phyloP scores from a whole-genome alignment of 2,888 invertebrate genomes.

The Acrobasis repandana region DNA sequence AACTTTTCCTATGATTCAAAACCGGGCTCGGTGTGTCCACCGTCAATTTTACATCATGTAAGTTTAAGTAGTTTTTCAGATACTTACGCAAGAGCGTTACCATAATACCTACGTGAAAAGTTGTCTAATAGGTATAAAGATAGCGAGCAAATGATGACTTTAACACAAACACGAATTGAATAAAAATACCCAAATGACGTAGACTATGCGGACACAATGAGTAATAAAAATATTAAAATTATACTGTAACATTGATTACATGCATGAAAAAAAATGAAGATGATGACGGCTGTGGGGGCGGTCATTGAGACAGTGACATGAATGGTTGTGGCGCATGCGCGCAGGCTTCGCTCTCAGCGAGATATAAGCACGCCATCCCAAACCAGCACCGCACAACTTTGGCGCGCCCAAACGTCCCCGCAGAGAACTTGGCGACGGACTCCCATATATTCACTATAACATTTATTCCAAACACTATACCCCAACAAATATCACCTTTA shows the following conservation, averaged over 20 bases:
- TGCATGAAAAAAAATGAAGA: slow-evolving; percentile 37
- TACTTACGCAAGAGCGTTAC: not conserved
- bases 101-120: not conserved
- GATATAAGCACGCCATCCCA: slow-evolving; percentile 74
- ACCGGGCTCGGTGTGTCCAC: too few relatives aligned
- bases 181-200: slow-evolving; percentile 11
- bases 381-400: slow-evolving; percentile 73
- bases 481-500: slow-evolving; percentile 38
- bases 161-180: not conserved
- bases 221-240: not conserved
- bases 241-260: slow-evolving; percentile 7
- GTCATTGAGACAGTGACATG: slow-evolving; percentile 77
- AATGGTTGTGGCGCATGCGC: slow-evolving; percentile 71
- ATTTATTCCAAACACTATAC: slow-evolving; percentile 35
- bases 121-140: not conserved
- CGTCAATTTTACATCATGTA: too few relatives aligned
- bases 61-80: not conserved
- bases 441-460: slow-evolving; percentile 38
- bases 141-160: not conserved
- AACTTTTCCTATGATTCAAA: too few relatives aligned
- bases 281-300: slow-evolving; percentile 65
- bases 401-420: slow-evolving; percentile 72
- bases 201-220: not conserved
- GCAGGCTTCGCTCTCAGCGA: slow-evolving; percentile 48
- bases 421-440: slow-evolving; percentile 58